Evolutionary conservation across 2,888 invertebrate genomes (phyloP), one percentile per base, ranked within the genome.

Genomic region (Muschampia staudingeri): DNA sequence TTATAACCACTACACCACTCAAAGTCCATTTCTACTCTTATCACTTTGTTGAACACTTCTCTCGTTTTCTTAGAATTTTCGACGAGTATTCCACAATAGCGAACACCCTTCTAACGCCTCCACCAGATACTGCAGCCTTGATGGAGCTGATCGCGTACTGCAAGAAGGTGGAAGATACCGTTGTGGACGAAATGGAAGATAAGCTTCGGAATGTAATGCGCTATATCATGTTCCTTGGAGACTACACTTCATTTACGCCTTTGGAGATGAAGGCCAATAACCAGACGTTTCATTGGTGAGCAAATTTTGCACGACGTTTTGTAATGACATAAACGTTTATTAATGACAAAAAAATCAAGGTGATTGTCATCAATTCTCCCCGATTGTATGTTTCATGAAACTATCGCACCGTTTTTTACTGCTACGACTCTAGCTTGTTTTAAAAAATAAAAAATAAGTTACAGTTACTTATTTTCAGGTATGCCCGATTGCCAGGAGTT

Each of bases 251-350:
- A 8, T 98, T 99, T 88, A 98, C 98, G 0, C 98, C 99, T 0
- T 96, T 98, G 6, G 99, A 99, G 94, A 98, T 99, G 91, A 98
- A 99, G 90, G 98, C 98, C 61, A 99, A 99, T 92, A 98, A 98
- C 87, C 98, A 98, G 87, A 98, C 99, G 0, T 99, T 99, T 90
- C 98, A 98, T 91, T 99, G 99, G 99, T 97, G 91, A 88, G 90
- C 84, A 70, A 42, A 34, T 19, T 42, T 77, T 40, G n/a, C 1
- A 40, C 40, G 40, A 40, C 40, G 25, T 25, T 25, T 25, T 25
- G 1, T 25, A 25, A 25, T 25, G 25, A 25, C 25, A 25, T 25
- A 25, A 25, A 25, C 25, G 25, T 25, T 34, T 34, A 2, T 4
- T 34, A 34, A 30, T 30, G 30, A 30, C 4, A 4, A 1, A 34